These are phyloP conservation scores for Podotricha telesiphe DNA, from an alignment of 2,888 invertebrate genomes.

Conservation along the genomic window DNA sequence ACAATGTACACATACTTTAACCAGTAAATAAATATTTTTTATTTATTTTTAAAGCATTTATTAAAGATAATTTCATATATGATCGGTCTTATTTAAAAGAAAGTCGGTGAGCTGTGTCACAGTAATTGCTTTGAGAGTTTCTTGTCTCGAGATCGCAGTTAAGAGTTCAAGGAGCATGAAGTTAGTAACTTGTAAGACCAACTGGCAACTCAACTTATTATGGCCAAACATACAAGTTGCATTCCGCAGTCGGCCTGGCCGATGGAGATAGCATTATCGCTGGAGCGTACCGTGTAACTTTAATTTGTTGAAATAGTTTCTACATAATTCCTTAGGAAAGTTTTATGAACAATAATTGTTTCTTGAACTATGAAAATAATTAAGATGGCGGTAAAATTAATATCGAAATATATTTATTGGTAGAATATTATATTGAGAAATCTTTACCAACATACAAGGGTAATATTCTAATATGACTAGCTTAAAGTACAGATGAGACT, in stretches of 20 bases:
- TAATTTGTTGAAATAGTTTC: constrained; percentile 33
- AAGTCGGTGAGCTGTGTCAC: constrained; percentile 56
- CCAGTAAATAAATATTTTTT: no score
- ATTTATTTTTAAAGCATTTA: no score
- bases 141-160: constrained; percentile 59
- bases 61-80: background rate
- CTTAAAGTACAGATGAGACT: no score
- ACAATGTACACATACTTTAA: background rate
- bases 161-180: constrained; percentile 70
- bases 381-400: background rate
- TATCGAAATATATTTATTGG: background rate
- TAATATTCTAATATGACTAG: no score
- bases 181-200: constrained; percentile 47
- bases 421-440: no score
- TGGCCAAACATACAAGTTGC: constrained; percentile 70
- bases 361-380: background rate
- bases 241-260: constrained; percentile 53
- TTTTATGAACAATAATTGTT: constrained; percentile 11
- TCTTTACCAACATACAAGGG: no score
- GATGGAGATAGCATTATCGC: constrained; percentile 65
- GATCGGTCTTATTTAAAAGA: constrained; percentile 48
- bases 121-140: constrained; percentile 69
- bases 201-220: constrained; percentile 59
- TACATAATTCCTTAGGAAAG: constrained; percentile 13
- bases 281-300: constrained; percentile 44